Percentiles rank a stretch among this genome's conserved stretches.
phyloP scores from a whole-genome alignment of 2,113 vertebrate species.

The Macquaria australasica region DNA sequence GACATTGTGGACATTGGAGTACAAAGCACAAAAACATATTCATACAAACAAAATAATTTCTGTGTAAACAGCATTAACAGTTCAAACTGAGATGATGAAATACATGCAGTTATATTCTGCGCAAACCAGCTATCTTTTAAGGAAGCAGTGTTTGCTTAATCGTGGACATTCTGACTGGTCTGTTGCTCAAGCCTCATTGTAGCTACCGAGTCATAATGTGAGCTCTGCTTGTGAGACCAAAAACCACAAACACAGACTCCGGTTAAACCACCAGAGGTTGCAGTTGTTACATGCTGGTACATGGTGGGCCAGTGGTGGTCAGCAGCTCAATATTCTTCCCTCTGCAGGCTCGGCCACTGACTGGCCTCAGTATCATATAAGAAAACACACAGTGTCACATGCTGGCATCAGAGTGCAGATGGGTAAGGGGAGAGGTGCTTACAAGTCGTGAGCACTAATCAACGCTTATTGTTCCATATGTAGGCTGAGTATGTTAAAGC shows the following conservation, averaged over 20 bases:
- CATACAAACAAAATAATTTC: background rate
- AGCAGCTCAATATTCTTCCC: background rate
- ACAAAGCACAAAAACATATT: background rate
- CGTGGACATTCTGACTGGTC: background rate
- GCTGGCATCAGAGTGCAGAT: background rate
- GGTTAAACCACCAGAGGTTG: background rate
- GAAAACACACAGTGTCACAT: background rate
- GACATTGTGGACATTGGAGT: background rate
- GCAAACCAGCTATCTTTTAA: background rate
- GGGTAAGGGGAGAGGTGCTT: background rate
- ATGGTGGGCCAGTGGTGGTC: background rate
- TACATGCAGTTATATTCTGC: background rate
- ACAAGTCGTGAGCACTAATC: background rate
- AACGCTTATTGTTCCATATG: background rate
- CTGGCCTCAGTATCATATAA: background rate
- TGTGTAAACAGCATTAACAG: background rate
- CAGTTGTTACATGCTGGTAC: slow-evolving; percentile 1
- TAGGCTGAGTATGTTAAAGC: background rate
- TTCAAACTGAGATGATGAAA: background rate
- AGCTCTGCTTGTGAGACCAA: background rate
- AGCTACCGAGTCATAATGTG: background rate
- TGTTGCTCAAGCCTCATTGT: background rate
- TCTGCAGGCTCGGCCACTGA: background rate
- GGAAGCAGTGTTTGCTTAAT: background rate
- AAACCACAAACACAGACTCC: background rate